Evolutionary conservation across 2,797 vertebrate species (phyloP).

Genomic region (Uromys caudimaculatus): DNA sequence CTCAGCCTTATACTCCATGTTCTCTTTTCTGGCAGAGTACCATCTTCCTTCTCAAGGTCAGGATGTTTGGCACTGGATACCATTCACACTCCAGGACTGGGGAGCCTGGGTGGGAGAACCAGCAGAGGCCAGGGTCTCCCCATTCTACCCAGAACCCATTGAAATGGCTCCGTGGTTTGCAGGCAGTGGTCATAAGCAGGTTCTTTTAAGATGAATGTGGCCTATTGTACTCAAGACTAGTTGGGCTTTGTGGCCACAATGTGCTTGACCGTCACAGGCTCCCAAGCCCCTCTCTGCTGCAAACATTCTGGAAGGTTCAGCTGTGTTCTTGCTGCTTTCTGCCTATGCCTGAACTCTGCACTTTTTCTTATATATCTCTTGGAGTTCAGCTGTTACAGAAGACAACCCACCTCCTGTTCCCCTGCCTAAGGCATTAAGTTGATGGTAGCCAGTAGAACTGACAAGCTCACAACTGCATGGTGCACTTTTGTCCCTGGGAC

Average conservation of each 20-base stretch:
- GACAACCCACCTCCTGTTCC: fast-evolving
- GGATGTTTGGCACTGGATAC: not conserved
- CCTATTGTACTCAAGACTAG: no score
- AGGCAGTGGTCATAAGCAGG: not conserved
- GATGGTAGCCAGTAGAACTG: no score
- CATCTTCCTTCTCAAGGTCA: not conserved
- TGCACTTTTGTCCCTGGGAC: fast-evolving
- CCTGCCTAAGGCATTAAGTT: not conserved
- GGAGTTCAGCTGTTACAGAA: not conserved
- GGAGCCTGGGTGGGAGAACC: not conserved
- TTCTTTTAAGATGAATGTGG: not conserved
- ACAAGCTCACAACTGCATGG: not conserved
- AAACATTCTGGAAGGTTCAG: fast-evolving
- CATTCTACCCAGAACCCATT: no score
- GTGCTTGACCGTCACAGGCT: not conserved
- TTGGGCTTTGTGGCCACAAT: not conserved
- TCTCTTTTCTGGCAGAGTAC: no score
- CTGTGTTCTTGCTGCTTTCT: not conserved
- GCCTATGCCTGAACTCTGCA: not conserved
- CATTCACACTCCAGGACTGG: not conserved
- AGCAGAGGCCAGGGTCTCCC: no score
- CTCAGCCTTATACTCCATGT: fast-evolving
- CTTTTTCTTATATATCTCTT: fast-evolving
- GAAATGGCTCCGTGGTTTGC: not conserved
- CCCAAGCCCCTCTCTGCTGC: fast-evolving